Evolutionary conservation across 2,113 vertebrate species (phyloP).

Genomic region (Campylomormyrus numenius): DNA sequence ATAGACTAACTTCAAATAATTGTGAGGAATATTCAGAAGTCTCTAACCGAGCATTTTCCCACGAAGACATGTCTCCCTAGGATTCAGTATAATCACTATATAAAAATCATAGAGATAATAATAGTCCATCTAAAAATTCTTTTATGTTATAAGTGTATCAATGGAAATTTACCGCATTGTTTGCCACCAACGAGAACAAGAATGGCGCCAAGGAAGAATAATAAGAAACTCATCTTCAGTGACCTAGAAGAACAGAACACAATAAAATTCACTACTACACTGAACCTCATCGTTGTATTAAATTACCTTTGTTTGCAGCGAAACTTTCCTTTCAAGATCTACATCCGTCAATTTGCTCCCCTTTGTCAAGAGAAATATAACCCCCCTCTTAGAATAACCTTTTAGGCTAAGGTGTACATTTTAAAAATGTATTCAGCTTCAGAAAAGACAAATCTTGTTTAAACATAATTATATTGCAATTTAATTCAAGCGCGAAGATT

Average conservation of each 20-base stretch:
- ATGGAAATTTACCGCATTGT: slow-evolving; percentile 43
- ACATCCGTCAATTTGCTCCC: not conserved
- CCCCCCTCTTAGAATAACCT: not conserved
- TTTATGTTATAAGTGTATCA: slow-evolving; percentile 19
- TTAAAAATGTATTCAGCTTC: not conserved
- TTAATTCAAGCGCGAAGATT: not conserved
- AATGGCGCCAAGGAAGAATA: slow-evolving; percentile 39
- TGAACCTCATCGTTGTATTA: not conserved
- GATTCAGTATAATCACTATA: not conserved
- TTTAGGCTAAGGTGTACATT: not conserved
- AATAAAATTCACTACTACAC: not conserved
- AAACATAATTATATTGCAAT: not conserved
- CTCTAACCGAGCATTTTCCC: not conserved
- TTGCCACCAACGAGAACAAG: slow-evolving; percentile 41
- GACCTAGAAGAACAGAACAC: slow-evolving; percentile 21
- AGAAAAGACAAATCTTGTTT: not conserved
- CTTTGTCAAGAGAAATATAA: not conserved
- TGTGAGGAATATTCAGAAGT: not conserved
- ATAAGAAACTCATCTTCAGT: slow-evolving; percentile 37
- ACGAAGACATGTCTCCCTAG: not conserved
- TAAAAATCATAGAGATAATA: not conserved
- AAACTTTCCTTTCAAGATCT: not conserved
- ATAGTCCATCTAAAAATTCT: not conserved
- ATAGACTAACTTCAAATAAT: not conserved
- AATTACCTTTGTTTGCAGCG: not conserved